phyloP scores from a whole-genome alignment of 2,888 invertebrate species.

The Cataglyphis livida region DNA sequence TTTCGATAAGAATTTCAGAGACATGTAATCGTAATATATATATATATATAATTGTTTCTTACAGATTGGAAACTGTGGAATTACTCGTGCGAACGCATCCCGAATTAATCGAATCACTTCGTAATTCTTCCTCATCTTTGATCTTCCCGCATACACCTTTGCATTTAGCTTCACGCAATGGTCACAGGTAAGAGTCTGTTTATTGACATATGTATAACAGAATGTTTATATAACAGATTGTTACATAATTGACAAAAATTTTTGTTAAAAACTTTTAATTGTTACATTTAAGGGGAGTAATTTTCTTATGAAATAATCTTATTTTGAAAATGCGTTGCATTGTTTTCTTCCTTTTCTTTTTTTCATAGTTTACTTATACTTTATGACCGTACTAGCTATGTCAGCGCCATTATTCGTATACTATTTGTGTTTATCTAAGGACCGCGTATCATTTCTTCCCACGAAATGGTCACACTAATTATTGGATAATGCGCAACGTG shows the following conservation, averaged over 20 bases:
- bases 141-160: slow-evolving; percentile 93
- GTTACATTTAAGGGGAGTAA: slow-evolving; percentile 6
- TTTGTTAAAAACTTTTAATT: background rate
- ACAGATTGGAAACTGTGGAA: slow-evolving; percentile 94
- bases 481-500: slow-evolving; percentile 63
- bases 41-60: slow-evolving; percentile 60
- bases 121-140: slow-evolving; percentile 86
- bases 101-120: slow-evolving; percentile 91
- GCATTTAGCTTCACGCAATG: slow-evolving; percentile 97
- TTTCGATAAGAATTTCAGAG: background rate
- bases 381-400: background rate
- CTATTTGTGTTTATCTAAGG: slow-evolving; percentile 55
- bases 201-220: background rate
- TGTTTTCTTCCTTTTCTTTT: background rate
- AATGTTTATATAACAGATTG: background rate
- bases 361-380: background rate
- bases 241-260: background rate
- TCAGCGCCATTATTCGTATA: slow-evolving; percentile 36
- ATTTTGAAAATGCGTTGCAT: background rate
- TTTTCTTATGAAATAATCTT: background rate
- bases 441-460: slow-evolving; percentile 44
- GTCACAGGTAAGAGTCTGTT: slow-evolving; percentile 91
- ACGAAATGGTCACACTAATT: slow-evolving; percentile 59
- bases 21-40: background rate
- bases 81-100: slow-evolving; percentile 94